Base-by-base conservation (phyloP, 2,797 vertebrate species). In the Peromyscus attwateri region DNA sequence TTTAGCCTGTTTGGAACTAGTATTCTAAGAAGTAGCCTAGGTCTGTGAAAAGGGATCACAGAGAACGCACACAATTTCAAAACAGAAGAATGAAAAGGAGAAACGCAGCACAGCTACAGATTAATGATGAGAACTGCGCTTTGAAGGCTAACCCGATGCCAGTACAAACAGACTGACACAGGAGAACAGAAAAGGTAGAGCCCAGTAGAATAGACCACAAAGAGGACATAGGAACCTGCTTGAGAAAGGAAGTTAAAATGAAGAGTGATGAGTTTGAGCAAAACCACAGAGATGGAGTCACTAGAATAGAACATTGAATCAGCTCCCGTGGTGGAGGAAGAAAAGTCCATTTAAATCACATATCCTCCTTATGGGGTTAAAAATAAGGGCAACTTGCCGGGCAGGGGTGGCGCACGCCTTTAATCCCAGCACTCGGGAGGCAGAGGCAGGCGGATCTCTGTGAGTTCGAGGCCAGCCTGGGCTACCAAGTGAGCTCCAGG, bases 341-440 rank as follows among this genome's bases (percentile, higher is more conserved):
- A 94, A 94, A 85, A 31, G 21, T 52, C 16, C 13, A 92, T 92
- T 95, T 95, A 91, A 90, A 91, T 96, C 68, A 40, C 14, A 79
- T 64, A 83, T 92, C 29, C 6, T 91, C 25, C 73, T 81, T 75
- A 64, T 40, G 21, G 79, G 17, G 43, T 91, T 95, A 70, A 89
- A 91, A 89, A 52, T 66, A 68, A 75, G 12, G 52, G 14, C 31
- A 91, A 57, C 37, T 82, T 95, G n/a, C n/a, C n/a, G n/a, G n/a
- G n/a, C n/a, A n/a, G n/a, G n/a, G n/a, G n/a, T n/a, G n/a, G n/a
- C n/a, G n/a, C n/a, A n/a, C n/a, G n/a, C n/a, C n/a, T n/a, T n/a
- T n/a, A n/a, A n/a, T n/a, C n/a, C n/a, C n/a, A n/a, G n/a, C n/a
- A n/a, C n/a, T n/a, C n/a, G n/a, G n/a, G n/a, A n/a, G n/a, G n/a